phyloP scores from a whole-genome alignment of 2,888 invertebrate genomes.

The Hecatera dysodea region DNA sequence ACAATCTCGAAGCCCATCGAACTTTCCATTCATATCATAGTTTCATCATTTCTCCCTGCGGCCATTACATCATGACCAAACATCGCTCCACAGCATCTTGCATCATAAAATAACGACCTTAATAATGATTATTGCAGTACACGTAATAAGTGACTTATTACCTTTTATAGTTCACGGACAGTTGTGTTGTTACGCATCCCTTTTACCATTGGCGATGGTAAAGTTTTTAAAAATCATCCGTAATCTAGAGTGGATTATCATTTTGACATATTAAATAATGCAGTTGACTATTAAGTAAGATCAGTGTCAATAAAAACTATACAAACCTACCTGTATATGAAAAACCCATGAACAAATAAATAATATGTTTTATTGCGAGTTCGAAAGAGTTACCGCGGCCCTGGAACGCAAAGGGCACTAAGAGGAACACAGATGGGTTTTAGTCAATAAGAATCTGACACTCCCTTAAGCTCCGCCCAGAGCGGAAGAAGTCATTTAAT shows the following conservation, averaged over 20 bases:
- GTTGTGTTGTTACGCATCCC: slow-evolving; percentile 24
- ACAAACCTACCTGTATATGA: too few relatives aligned
- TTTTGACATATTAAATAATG: slow-evolving; percentile 1
- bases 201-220: slow-evolving; percentile 12
- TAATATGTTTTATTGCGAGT: too few relatives aligned
- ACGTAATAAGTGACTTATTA: slow-evolving; percentile 40
- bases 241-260: background rate
- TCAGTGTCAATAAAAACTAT: too few relatives aligned
- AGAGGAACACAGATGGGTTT: too few relatives aligned
- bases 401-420: too few relatives aligned
- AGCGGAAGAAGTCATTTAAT: too few relatives aligned
- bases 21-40: slow-evolving; percentile 39
- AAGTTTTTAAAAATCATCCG: background rate
- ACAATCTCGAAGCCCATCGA: slow-evolving; percentile 34
- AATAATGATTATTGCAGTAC: slow-evolving; percentile 53
- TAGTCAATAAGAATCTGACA: too few relatives aligned
- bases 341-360: too few relatives aligned
- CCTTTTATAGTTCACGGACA: slow-evolving; percentile 46
- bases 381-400: too few relatives aligned
- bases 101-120: slow-evolving; percentile 54
- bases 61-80: slow-evolving; percentile 47
- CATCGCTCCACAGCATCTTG: slow-evolving; percentile 44
- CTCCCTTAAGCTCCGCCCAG: too few relatives aligned
- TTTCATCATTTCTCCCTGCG: slow-evolving; percentile 52
- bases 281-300: too few relatives aligned